Evolutionary conservation across 2,888 invertebrate genomes (phyloP).

Genomic region (Tipula unca): DNA sequence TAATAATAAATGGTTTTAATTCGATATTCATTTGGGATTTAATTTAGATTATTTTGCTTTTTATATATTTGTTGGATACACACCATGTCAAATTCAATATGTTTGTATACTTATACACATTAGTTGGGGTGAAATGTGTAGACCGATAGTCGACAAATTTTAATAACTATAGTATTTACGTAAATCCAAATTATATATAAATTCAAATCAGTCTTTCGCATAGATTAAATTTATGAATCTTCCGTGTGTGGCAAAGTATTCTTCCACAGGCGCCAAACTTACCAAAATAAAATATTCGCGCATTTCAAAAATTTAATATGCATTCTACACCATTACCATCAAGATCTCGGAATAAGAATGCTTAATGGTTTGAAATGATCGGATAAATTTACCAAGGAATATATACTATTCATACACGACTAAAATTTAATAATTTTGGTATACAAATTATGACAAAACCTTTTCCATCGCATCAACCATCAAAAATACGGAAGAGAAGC

Average conservation of each 20-base stretch:
- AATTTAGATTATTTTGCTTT: neutral
- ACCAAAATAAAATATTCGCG: neutral
- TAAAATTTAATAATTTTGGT: neutral
- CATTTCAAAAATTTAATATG: neutral
- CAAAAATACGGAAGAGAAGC: neutral
- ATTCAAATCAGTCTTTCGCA: neutral
- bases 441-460: neutral
- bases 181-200: neutral
- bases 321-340: neutral
- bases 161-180: too few relatives aligned
- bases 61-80: neutral
- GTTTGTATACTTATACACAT: neutral
- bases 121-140: neutral
- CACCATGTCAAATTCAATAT: neutral
- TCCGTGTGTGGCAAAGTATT: neutral
- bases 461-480: neutral
- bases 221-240: neutral
- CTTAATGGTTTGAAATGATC: neutral
- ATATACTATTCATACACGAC: neutral
- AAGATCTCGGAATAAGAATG: neutral
- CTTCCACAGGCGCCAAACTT: neutral
- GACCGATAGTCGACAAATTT: neutral
- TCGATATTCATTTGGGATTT: neutral
- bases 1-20: conserved; percentile 8
- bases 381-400: neutral